Evolutionary conservation across 2,888 invertebrate genomes (phyloP), one percentile per base, ranked within the genome.

Genomic region (Orthosia gracilis): DNA sequence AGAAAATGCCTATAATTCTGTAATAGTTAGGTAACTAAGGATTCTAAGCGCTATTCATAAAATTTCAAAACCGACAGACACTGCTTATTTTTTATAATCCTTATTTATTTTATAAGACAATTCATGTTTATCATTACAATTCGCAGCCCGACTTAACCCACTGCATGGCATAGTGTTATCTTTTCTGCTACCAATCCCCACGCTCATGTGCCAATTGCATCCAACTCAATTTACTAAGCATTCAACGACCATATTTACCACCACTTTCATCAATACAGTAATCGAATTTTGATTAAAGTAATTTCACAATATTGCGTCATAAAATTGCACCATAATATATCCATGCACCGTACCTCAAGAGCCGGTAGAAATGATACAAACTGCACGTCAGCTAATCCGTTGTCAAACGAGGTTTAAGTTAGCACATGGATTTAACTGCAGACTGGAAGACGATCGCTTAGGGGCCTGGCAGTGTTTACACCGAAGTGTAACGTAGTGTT

Each of bases 371-470:
- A 79, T 75, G 76, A 82, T 55, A 80, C 78, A 75, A 61, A 71
- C 72, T 76, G 78, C 68, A 68, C 65, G 69, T 70, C 75, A 73
- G 71, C 64, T 81, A 75, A 90, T 85, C 85, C 76, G 81, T 81
- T 85, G 88, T 87, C 88, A 85, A 85, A 87, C 85, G 72, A 78
- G 67, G 69, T 58, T 83, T 70, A 84, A 87, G 87, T 89, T 87
- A 83, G 85, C 86, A 79, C 76, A 85, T 72, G 85, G 89, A 76
- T 88, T 88, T 88, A 86, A 76, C 86, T 87, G 73, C 69, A 80
- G 82, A 83, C 88, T 84, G 73, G 77, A 80, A 87, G 89, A 87
- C 89, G 87, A 88, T 83, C 79, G 85, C 82, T 82, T 83, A 81
- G 81, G 79, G 85, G 26, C 11, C 45, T 31, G 49, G 58, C 13